Evolutionary conservation across 1,140 invertebrate genomes (phyloP).

Genomic region (Nixonia krombeini): DNA sequence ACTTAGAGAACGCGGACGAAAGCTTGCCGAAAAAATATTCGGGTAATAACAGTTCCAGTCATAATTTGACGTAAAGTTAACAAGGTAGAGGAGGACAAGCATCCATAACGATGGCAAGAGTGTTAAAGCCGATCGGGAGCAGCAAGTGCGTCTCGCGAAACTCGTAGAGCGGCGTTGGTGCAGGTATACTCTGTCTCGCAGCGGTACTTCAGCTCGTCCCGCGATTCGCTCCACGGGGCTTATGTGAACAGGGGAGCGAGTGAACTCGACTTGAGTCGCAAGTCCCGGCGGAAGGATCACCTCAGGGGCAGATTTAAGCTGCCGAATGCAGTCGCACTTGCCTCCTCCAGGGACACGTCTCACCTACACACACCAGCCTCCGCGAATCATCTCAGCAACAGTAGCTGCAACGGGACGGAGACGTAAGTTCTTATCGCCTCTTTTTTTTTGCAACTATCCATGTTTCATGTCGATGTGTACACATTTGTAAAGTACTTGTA

Average conservation of each 20-base stretch:
- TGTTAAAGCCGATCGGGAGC: not conserved
- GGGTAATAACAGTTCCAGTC: no score
- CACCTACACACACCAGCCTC: conserved; percentile 75
- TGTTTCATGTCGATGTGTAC: no score
- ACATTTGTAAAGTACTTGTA: no score
- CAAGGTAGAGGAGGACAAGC: not conserved
- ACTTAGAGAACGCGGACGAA: no score
- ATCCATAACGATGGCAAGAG: not conserved
- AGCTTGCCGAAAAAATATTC: no score
- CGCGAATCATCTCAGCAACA: conserved; percentile 78
- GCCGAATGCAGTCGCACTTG: conserved; percentile 75
- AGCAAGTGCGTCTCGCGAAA: conserved; percentile 47
- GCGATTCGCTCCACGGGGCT: conserved; percentile 81
- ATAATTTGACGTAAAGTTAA: no score
- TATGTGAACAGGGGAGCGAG: conserved; percentile 79
- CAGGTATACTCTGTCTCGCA: conserved; percentile 68
- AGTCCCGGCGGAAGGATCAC: conserved; percentile 76
- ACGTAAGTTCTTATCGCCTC: conserved; percentile 72
- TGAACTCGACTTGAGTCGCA: conserved; percentile 81
- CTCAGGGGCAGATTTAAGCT: conserved; percentile 78
- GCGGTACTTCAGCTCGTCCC: conserved; percentile 79
- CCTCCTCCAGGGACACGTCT: conserved; percentile 74
- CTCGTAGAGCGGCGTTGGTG: conserved; percentile 41
- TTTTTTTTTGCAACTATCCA: no score
- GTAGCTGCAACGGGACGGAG: conserved; percentile 79